A percentile compares a stretch with the other conserved stretches of the same genome.
Evolutionary conservation across 2,113 vertebrate species (phyloP).

Genomic region (Pelvicachromis taeniatus): DNA sequence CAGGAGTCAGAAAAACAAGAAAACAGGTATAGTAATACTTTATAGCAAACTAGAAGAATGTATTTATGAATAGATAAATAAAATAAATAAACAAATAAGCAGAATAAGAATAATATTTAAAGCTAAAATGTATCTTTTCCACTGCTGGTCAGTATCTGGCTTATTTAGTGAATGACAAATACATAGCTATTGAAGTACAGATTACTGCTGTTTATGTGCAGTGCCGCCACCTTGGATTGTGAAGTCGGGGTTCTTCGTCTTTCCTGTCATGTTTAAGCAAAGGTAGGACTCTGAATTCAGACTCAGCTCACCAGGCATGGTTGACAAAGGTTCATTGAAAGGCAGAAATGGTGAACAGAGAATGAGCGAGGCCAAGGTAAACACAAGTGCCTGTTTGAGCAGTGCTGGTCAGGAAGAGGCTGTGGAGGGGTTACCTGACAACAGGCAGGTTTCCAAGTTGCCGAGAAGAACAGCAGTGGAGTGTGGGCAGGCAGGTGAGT

Average conservation of each 20-base stretch:
- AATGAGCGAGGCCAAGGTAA: background rate
- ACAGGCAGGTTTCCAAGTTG: background rate
- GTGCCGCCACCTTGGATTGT: background rate
- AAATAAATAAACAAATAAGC: no score
- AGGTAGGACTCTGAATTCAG: background rate
- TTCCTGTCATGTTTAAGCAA: background rate
- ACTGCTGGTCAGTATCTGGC: no score
- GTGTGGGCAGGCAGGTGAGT: background rate
- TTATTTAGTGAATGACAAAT: no score
- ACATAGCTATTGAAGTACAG: no score
- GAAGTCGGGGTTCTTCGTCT: background rate
- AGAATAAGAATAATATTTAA: no score
- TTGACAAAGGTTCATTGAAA: background rate
- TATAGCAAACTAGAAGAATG: no score
- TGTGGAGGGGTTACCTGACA: background rate
- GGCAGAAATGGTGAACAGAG: background rate
- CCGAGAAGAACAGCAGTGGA: background rate
- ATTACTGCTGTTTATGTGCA: no score
- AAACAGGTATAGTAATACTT: no score
- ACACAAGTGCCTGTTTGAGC: background rate
- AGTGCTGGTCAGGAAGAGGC: background rate
- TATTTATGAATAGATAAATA: no score
- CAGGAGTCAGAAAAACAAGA: no score
- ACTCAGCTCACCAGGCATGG: background rate
- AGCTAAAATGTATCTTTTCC: no score